Base-by-base conservation (phyloP, 2,888 invertebrate genomes). In the Cataglyphis cursor region DNA sequence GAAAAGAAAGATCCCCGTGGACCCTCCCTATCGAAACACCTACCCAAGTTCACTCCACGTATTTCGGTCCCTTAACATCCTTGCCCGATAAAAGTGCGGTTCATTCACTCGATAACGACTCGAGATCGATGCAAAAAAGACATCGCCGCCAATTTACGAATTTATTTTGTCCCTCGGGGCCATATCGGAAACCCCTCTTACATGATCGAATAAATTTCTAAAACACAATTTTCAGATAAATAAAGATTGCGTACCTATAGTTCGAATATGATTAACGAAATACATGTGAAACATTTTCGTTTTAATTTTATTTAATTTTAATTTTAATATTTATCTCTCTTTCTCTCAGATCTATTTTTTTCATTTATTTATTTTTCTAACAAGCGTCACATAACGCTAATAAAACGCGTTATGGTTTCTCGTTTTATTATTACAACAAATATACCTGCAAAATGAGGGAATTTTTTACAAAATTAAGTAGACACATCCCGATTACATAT, bases 41-140 rank as follows among this genome's bases (percentile, higher is more conserved):
- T 18, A 57, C 31, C 31, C 54, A 35, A 35, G 15, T 70, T 41
- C 12, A 10, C 21, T 59, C 6, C 21, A 51, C 8, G 18, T 48
- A 70, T 15, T 59, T 72, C 21, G 24, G 31, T 59, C 35, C 28
- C 59, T 38, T 18, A 72, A 70, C 24, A 59, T 18, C 6, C 9
- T 31, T 41, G 44, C 10, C 12, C 12, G 44, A 59, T 72, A 72
- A 59, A 59, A 72, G 18, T 18, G 12, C 31, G 31, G 18, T 51
- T 35, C 66, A 65, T 38, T n/a, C 41, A 10, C 66, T 76, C 21
- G 5, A 9, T 2, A 75, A 62, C 38, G 66, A 38, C 41, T 38
- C 15, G 66, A 18, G 54, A 28, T 75, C 38, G 24, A 12, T 24
- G 24, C 51, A 51, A 64, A 75, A 75, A 38, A 28, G 12, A 10